Conservation (phyloP, 2,888 invertebrate species). For the Tetanocera ferruginea region DNA sequence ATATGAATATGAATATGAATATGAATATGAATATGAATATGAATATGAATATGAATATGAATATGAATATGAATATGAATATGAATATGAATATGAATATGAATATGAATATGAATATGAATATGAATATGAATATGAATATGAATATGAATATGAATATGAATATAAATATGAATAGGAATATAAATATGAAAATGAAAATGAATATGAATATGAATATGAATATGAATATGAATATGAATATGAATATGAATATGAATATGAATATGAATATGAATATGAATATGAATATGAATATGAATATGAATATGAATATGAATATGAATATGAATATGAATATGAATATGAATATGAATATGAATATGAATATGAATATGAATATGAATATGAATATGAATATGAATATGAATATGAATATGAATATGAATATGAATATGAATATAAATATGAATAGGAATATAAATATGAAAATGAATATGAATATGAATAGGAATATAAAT, state of each 20-base stretch:
- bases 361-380: background rate
- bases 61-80: background rate
- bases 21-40: background rate
- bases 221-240: background rate
- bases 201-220: background rate
- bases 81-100: background rate
- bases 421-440: background rate
- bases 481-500: background rate
- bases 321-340: background rate
- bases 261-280: background rate
- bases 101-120: background rate
- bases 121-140: background rate
- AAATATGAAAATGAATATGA: background rate
- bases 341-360: too few relatives aligned
- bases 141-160: background rate
- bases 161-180: background rate
- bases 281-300: background rate
- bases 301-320: background rate
- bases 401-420: background rate
- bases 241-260: background rate
- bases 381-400: background rate
- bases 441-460: too few relatives aligned
- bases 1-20: background rate
- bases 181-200: background rate
- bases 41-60: background rate